phyloP scores from a whole-genome alignment of 2,113 vertebrate genomes.

The Upupa epops region DNA sequence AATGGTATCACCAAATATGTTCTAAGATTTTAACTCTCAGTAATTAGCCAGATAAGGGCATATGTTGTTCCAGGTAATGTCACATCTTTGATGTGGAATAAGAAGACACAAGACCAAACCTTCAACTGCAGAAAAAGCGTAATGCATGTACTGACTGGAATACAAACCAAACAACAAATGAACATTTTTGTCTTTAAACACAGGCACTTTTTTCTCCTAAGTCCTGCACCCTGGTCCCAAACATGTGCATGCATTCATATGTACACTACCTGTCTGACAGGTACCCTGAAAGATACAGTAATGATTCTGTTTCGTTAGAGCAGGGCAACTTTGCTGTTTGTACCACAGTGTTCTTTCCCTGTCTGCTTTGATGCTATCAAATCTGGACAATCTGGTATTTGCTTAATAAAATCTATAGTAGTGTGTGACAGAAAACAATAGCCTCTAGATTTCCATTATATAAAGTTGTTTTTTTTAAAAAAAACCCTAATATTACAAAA shows the following conservation, averaged over 20 bases:
- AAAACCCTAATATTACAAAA: not conserved
- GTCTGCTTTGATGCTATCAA: not conserved
- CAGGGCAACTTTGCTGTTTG: not conserved
- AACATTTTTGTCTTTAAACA: not conserved
- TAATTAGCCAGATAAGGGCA: constrained; percentile 1
- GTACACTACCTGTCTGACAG: not conserved
- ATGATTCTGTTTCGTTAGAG: not conserved
- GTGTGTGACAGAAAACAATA: not conserved
- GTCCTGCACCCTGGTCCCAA: not conserved
- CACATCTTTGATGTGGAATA: not conserved
- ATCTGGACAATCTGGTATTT: not conserved
- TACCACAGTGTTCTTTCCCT: not conserved
- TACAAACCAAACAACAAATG: not conserved
- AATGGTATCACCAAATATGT: constrained; percentile 16
- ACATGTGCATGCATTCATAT: not conserved
- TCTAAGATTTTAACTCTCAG: constrained; percentile 1
- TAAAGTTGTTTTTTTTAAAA: not conserved
- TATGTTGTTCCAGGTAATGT: constrained; percentile 19
- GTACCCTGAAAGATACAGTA: not conserved
- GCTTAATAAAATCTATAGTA: not conserved
- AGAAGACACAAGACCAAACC: not conserved
- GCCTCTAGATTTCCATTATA: not conserved
- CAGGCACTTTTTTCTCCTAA: not conserved
- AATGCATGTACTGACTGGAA: not conserved
- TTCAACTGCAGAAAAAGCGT: not conserved